Evolutionary conservation across 1,140 invertebrate genomes (phyloP).

Genomic region (Drosophila pseudoobscura): DNA sequence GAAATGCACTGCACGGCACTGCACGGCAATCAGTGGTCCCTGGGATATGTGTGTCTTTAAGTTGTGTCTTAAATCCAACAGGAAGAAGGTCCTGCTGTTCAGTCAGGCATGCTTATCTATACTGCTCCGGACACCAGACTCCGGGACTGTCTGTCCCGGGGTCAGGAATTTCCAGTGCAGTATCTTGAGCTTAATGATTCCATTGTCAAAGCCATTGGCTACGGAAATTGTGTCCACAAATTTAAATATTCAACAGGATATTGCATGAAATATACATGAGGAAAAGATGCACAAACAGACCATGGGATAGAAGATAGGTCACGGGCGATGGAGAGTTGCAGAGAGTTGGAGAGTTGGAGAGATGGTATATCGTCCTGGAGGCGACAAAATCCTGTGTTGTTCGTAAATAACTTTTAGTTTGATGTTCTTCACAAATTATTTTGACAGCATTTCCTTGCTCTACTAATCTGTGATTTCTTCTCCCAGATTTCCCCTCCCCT

Average conservation of each 20-base stretch:
- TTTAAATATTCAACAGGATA: constrained; percentile 81
- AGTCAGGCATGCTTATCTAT: constrained; percentile 64
- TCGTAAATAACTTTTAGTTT: constrained; percentile 63
- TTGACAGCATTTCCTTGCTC: constrained; percentile 39
- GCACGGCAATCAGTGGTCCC: constrained; percentile 3
- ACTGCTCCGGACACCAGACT: constrained; percentile 7
- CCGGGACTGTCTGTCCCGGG: constrained; percentile 2
- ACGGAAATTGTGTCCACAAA: constrained; percentile 77
- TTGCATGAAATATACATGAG: constrained; percentile 75
- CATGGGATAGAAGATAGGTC: neutral
- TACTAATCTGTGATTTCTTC: constrained; percentile 32
- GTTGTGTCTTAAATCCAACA: no score
- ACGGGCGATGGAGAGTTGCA: neutral
- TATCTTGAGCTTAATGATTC: constrained; percentile 76
- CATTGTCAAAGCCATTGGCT: constrained; percentile 76
- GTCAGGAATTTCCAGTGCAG: constrained; percentile 32
- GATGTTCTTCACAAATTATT: constrained; percentile 41
- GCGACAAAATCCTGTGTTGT: constrained; percentile 66
- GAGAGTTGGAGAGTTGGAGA: neutral
- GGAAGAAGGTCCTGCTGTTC: constrained; percentile 1
- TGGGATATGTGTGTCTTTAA: neutral
- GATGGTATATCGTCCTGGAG: constrained; percentile 38
- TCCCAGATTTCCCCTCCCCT: constrained; percentile 6
- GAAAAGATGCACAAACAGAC: constrained; percentile 27
- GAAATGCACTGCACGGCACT: constrained; percentile 47